phyloP scores from a whole-genome alignment of 1,140 invertebrate species.

The Cataglyphis hispanica region DNA sequence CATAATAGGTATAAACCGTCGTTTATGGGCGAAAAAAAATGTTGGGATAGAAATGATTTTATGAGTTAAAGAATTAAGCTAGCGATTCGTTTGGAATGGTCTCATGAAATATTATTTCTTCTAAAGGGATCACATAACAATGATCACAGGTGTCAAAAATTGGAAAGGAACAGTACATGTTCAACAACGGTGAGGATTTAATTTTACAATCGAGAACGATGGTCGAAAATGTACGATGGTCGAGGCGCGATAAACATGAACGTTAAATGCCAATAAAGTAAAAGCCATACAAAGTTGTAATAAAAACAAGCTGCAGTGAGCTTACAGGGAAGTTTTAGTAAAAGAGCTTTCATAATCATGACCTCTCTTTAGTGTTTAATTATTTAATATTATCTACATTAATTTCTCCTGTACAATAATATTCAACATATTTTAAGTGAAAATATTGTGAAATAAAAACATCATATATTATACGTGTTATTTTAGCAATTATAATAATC shows the following conservation, averaged over 20 bases:
- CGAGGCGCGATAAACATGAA: constrained; percentile 6
- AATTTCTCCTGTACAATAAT: constrained; percentile 1
- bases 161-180: not conserved
- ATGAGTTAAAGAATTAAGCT: not conserved
- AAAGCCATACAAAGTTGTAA: not conserved
- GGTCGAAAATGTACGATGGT: not conserved
- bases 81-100: not conserved
- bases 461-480: not conserved
- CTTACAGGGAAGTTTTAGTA: not conserved
- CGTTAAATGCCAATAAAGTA: not conserved
- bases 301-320: constrained; percentile 14
- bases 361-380: not conserved
- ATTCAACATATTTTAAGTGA: not conserved
- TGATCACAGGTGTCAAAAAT: constrained; percentile 41
- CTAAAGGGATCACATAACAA: constrained; percentile 23
- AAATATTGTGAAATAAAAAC: not conserved
- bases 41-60: not conserved
- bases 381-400: not conserved
- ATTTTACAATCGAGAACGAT: constrained; percentile 6
- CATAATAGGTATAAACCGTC: too few species aligned
- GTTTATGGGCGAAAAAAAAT: not conserved
- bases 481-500: not conserved
- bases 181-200: not conserved
- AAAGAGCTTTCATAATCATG: not conserved
- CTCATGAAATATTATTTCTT: constrained; percentile 6